Evolutionary conservation across 23 tunicate species (phyloP).

Genomic region (Halocynthia roretzi): DNA sequence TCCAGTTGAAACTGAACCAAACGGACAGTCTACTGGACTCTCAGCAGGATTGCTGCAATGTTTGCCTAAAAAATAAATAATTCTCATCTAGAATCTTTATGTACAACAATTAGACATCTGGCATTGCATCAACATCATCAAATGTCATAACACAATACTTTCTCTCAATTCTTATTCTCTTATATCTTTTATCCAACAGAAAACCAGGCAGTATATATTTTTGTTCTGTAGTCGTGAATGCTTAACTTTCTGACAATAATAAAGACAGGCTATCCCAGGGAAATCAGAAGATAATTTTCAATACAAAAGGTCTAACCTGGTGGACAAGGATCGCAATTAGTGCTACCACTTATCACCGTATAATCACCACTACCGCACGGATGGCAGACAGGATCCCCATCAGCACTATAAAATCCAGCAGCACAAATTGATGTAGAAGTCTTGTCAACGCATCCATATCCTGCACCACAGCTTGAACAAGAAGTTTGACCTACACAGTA

Average conservation of each 20-base stretch:
- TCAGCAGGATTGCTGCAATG: constrained; percentile 36
- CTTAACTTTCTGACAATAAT: not conserved
- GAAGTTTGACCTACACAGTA: constrained; percentile 29
- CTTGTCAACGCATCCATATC: constrained; percentile 65
- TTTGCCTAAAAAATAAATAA: constrained; percentile 34
- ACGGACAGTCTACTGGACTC: constrained; percentile 39
- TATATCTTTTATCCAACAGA: not conserved
- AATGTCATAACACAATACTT: not conserved
- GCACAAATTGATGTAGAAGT: constrained; percentile 30
- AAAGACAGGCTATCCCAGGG: not conserved
- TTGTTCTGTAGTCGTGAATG: too few relatives aligned
- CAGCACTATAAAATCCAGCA: constrained; percentile 42
- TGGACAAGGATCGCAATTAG: constrained; percentile 47
- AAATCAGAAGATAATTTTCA: not conserved
- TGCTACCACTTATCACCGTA: constrained; percentile 18
- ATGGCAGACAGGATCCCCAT: constrained; percentile 18
- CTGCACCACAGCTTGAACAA: constrained; percentile 68
- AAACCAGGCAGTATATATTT: not conserved
- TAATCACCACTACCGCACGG: constrained; percentile 52
- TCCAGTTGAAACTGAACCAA: constrained; percentile 38
- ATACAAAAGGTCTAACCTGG: constrained; percentile 30
- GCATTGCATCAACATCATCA: too few relatives aligned
- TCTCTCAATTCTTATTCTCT: not conserved
- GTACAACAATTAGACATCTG: not conserved
- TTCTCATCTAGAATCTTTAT: not conserved